phyloP scores from a whole-genome alignment of 2,888 invertebrate genomes.

The Melieria crassipennis region DNA sequence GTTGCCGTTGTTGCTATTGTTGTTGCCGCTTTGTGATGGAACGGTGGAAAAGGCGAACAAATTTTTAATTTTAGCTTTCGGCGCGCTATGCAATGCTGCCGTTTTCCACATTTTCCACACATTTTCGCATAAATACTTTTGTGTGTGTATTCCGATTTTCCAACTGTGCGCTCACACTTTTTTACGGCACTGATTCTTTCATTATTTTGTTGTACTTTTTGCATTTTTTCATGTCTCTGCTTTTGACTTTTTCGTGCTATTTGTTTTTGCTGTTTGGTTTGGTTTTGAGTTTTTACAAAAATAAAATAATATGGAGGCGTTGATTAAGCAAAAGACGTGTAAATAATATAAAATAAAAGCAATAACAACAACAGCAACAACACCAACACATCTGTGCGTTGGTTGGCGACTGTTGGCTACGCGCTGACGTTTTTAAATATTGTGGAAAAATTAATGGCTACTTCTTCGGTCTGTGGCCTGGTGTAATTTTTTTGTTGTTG shows the following conservation, averaged over 20 bases:
- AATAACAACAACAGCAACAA: background rate
- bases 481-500: constrained; percentile 15
- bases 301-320: constrained; percentile 31
- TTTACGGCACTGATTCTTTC: constrained; percentile 8
- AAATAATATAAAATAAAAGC: constrained; percentile 8
- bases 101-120: constrained; percentile 16
- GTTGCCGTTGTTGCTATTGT: no score
- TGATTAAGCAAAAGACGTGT: constrained; percentile 12
- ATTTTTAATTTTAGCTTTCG: background rate
- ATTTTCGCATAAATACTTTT: constrained; percentile 9
- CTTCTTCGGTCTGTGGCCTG: background rate
- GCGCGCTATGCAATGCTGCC: background rate
- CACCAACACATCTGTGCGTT: background rate
- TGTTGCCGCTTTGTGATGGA: no score
- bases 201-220: constrained; percentile 19
- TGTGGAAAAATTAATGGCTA: constrained; percentile 12
- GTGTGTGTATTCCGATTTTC: background rate
- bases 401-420: background rate
- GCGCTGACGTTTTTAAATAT: background rate
- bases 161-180: constrained; percentile 21
- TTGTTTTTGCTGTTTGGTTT: constrained; percentile 26
- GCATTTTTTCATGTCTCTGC: constrained; percentile 11
- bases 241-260: constrained; percentile 37
- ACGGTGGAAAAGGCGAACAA: no score
- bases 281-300: constrained; percentile 35